Percentiles rank a stretch among this genome's conserved stretches.
Evolutionary conservation across 2,888 invertebrate genomes (phyloP).

Genomic region (Sarcophaga carnaria): DNA sequence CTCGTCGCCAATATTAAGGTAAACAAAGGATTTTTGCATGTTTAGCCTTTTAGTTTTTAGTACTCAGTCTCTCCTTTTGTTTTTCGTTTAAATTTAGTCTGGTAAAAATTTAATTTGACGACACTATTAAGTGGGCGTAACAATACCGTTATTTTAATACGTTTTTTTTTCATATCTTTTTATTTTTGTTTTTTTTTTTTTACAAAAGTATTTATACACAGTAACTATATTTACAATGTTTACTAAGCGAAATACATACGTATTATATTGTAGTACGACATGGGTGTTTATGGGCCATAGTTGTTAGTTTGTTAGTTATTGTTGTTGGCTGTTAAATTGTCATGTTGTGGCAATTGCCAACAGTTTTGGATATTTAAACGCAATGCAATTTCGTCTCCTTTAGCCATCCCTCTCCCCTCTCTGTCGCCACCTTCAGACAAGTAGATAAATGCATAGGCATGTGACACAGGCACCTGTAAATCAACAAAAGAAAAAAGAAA

Average conservation of each 20-base stretch:
- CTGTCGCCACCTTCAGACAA: background rate
- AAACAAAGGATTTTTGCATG: slow-evolving; percentile 57
- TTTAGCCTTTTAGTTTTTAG: slow-evolving; percentile 54
- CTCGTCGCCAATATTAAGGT: slow-evolving; percentile 22
- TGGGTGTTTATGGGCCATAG: background rate
- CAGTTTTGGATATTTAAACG: slow-evolving; percentile 54
- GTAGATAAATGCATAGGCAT: slow-evolving; percentile 52
- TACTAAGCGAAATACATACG: background rate
- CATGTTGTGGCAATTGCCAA: slow-evolving; percentile 65
- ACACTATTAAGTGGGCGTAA: slow-evolving; percentile 70
- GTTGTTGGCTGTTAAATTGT: slow-evolving; percentile 47
- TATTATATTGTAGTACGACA: background rate
- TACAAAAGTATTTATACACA: slow-evolving; percentile 10
- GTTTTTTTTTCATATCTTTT: background rate
- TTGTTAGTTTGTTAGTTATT: background rate
- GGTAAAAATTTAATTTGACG: slow-evolving; percentile 69
- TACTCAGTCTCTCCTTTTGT: slow-evolving; percentile 43
- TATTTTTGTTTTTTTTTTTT: background rate
- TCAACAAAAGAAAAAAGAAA: slow-evolving; percentile 8
- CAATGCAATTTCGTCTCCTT: slow-evolving; percentile 50
- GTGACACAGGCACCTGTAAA: slow-evolving; percentile 66
- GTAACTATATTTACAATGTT: slow-evolving; percentile 18
- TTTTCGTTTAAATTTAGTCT: slow-evolving; percentile 58
- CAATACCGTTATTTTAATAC: slow-evolving; percentile 57
- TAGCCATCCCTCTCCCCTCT: background rate